Base-by-base conservation (phyloP, 1,140 invertebrate species). In the Musca vetustissima region DNA sequence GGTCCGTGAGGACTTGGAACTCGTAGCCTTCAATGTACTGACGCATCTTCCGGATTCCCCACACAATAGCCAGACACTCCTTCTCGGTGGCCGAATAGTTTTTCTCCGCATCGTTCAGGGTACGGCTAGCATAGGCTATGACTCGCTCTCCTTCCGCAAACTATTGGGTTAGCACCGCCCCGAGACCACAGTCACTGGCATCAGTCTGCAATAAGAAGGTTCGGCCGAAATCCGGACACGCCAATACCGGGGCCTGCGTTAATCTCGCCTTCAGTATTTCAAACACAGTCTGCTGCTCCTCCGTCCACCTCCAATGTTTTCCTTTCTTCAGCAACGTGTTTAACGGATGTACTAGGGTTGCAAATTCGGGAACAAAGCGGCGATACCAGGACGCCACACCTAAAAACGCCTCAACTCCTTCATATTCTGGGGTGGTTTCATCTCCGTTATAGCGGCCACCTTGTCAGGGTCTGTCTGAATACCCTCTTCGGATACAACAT, bases 61-160 rank as follows among this genome's bases (percentile, higher is more conserved):
- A 64, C 17, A 87, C 50, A 13, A 86, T 76, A 0, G 83, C 83
- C 36, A 87, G 70, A 65, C 79, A 81, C 78, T 87, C 85, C 64
- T 75, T 71, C 73, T 88, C 85, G 1, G 82, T 84, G 7, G 74
- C 74, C 2, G 71, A 71, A 68, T 84, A 86, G 24, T 85, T 85
- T 50, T 14, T 1, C 55, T 71, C 69, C 2, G 69, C 25, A 0
- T 22, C 48, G 14, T 53, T 65, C 1, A 71, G 48, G 4, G 64
- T 22, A 11, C 66, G 21, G 47, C 66, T 68, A 1, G 48, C 71
- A 71, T 80, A 85, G 4, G 75, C 73, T 4, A 81, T 71, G 0
- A 76, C 71, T 19, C 68, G 49, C n/a, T 79, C 72, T 4, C 53
- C n/a, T 0, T 69, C 73, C 0, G 76, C 69, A n/a, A 48, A 15